Base-by-base conservation (phyloP, 2,888 invertebrate species). In the Lagria hirta region DNA sequence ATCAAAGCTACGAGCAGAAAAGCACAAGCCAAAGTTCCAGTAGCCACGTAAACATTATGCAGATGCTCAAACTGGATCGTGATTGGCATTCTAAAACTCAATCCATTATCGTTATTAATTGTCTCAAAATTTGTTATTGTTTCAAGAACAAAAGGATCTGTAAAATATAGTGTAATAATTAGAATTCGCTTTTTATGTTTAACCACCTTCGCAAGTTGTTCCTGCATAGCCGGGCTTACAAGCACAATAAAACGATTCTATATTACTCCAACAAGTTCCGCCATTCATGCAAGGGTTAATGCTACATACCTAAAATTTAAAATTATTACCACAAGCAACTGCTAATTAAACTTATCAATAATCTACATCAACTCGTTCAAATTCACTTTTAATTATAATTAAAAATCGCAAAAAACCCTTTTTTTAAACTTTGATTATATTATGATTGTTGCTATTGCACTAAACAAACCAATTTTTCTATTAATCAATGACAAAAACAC, bases 181-280 rank as follows among this genome's bases (percentile, higher is more conserved):
- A 40, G 40, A 28, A 24, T 22, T 17, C 22, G 29, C 35, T 41
- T 13, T 37, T 43, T 18, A 3, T 20, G 22, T 16, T 29, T 22
- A 34, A 33, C 35, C 62, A 84, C 84, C 84, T 78, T 88, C 85
- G 68, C 91, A 92, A 56, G 84, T 80, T 62, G 82, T 82, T 20
- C 90, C 91, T 1, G 82, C 83, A 64, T 82, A 91, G 4, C 88
- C 89, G 5, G 85, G 81, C 32, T 83, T 78, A 64, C 92, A 92
- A 36, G 84, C 82, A 68, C 92, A 92, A 66, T 83, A 83, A 72
- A 83, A 88, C 4, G 83, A 81, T 62, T 84, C 83, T 42, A 82
- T 78, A 53, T 82, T 84, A 58, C 81, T 83, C 85, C 85, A 86
- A 68, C 86, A 86, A 27, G 85, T 85, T 36, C 86, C 86, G 17